A percentile compares a stretch with the other conserved stretches of the same genome.
Conservation (phyloP, 2,888 invertebrate species). For the Drosophila subquinaria region DNA sequence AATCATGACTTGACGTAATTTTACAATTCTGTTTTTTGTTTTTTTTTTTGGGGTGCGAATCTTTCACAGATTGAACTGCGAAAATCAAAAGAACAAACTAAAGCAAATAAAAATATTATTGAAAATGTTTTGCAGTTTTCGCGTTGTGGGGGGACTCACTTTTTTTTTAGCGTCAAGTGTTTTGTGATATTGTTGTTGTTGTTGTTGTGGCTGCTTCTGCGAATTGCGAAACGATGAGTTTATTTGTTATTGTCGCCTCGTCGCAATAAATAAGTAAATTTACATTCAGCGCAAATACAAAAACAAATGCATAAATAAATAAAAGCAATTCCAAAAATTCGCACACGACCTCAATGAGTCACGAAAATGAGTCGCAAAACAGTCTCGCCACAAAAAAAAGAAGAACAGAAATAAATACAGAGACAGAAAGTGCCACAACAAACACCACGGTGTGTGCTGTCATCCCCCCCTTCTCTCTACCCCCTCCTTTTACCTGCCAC, state of each 20-base stretch:
- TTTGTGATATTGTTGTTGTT: slow-evolving; percentile 16
- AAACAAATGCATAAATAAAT: slow-evolving; percentile 79
- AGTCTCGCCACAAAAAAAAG: slow-evolving; percentile 11
- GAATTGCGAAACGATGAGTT: slow-evolving; percentile 65
- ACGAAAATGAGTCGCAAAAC: slow-evolving; percentile 34
- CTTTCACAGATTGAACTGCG: slow-evolving; percentile 26
- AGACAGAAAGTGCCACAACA: slow-evolving; percentile 54
- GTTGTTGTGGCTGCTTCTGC: slow-evolving; percentile 51
- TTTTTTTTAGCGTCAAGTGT: slow-evolving; percentile 50
- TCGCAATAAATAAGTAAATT: slow-evolving; percentile 75
- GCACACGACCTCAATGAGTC: slow-evolving; percentile 79
- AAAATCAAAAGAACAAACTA: slow-evolving; percentile 23
- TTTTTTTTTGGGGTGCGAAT: neutral
- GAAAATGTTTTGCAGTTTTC: slow-evolving; percentile 49
- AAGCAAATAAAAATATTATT: slow-evolving; percentile 37
- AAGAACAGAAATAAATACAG: slow-evolving; percentile 1
- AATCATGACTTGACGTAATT: slow-evolving; percentile 33
- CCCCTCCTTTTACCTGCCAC: neutral
- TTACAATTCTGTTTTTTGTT: neutral
- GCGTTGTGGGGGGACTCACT: slow-evolving; percentile 34
- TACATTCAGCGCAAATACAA: slow-evolving; percentile 73
- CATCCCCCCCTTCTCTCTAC: neutral
- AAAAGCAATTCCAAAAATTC: slow-evolving; percentile 80
- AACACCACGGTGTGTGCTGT: slow-evolving; percentile 30
- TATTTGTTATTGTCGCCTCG: slow-evolving; percentile 52